Base-by-base conservation (phyloP, 2,888 invertebrate species). In the Agonopterix alstromeriana region DNA sequence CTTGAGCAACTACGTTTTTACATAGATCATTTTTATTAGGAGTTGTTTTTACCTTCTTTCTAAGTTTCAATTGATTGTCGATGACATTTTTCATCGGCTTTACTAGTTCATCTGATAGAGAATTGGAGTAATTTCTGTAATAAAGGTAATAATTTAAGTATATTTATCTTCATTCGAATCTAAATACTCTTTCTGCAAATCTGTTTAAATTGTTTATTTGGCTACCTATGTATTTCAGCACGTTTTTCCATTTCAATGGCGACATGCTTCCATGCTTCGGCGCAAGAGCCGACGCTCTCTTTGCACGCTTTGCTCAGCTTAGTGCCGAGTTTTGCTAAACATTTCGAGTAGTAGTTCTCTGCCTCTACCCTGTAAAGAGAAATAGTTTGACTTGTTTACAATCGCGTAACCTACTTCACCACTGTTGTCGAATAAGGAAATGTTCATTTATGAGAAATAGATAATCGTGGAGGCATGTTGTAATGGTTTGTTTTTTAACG, bases 201-300 rank as follows among this genome's bases (percentile, higher is more conserved):
- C 7, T 27, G 27, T 27, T 27, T 27, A 27, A 27, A 27, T 27
- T 27, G 27, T 38, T n/a, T 38, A 38, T 38, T n/a, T 49, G 38
- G 17, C 53, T 77, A 92, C 91, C 93, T 93, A 89, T 98, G 98
- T 48, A 95, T 92, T 74, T 98, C 97, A 36, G 97, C 95, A 65
- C 97, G 94, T 57, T 94, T 92, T 79, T 98, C 98, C 93, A 98
- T 94, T 83, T 97, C 97, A n/a, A 93, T 88, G 46, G 96, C 97
- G 53, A 97, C 96, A 57, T 94, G 92, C 80, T 95, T 95, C 97
- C 97, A 98, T 48, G 97, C 96, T 63, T 97, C 95, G 60, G 95
- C 94, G 62, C 97, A 92, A 46, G 95, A 93, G 46, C 94, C 94
- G 38, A 93, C 91, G 58, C 93, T 91, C 67, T 94, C 94, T 54